Conservation (phyloP, 1,140 invertebrate species). For the Diabrotica virgifera region DNA sequence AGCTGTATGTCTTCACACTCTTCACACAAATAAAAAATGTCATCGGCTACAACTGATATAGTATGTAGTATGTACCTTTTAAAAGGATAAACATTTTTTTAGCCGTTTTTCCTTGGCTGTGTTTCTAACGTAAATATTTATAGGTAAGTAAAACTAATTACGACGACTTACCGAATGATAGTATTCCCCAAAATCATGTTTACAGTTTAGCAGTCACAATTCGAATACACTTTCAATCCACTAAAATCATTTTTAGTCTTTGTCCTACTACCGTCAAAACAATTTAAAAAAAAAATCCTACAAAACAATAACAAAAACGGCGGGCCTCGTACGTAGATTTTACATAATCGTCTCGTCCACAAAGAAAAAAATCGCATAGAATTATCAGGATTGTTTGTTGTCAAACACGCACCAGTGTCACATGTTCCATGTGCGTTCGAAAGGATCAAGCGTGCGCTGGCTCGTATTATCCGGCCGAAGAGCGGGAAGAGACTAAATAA, state of each 20-base stretch:
- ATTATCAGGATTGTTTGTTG: neutral
- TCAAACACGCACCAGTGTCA: constrained; percentile 10
- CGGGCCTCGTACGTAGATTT: neutral
- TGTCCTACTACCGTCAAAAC: neutral
- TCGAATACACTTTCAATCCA: neutral
- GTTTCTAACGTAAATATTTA: neutral
- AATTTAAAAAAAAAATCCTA: neutral
- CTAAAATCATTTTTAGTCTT: neutral
- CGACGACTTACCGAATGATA: neutral
- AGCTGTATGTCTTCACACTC: too few relatives aligned
- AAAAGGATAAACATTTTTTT: too few relatives aligned
- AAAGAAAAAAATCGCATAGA: too few relatives aligned
- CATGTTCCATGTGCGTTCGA: constrained; percentile 3
- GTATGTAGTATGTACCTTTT: too few relatives aligned
- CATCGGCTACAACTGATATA: too few relatives aligned
- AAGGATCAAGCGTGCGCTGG: constrained; percentile 12
- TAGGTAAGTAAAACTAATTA: neutral
- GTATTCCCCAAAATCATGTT: neutral
- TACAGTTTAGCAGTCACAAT: neutral
- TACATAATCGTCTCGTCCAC: too few relatives aligned
- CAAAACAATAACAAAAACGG: neutral
- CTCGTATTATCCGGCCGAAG: constrained; percentile 33
- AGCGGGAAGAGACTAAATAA: constrained; percentile 35
- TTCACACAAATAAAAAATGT: too few relatives aligned
- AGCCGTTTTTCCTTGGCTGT: too few relatives aligned